Evolutionary conservation across 2,888 invertebrate species (phyloP).

Genomic region (Tholera decimalis): DNA sequence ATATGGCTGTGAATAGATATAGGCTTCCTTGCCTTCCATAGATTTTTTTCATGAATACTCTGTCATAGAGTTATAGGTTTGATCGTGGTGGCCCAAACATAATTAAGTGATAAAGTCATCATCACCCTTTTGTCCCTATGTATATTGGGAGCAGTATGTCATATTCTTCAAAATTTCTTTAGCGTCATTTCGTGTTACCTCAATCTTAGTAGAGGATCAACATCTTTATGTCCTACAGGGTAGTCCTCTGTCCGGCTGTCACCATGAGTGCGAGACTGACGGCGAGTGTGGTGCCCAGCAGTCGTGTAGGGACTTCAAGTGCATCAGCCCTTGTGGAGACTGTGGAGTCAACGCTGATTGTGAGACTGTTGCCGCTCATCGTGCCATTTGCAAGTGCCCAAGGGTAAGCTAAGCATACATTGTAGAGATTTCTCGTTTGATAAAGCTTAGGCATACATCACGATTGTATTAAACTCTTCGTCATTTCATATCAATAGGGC

Average conservation of each 20-base stretch:
- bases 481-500: conserved; percentile 84
- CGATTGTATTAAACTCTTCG: no score
- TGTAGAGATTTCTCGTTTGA: background rate
- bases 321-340: conserved; percentile 94
- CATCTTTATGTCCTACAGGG: conserved; percentile 86
- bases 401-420: conserved; percentile 90
- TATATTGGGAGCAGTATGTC: no score
- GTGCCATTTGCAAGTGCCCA: conserved; percentile 95
- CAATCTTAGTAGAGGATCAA: no score
- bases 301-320: conserved; percentile 94
- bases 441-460: background rate
- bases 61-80: background rate
- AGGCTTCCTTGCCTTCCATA: no score
- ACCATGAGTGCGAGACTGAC: conserved; percentile 96
- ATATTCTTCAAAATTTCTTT: background rate
- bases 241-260: conserved; percentile 94
- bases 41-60: background rate
- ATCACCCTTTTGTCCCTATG: background rate
- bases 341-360: conserved; percentile 96
- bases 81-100: background rate
- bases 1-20: no score
- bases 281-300: conserved; percentile 93
- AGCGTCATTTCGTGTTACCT: no score
- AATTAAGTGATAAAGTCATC: background rate
- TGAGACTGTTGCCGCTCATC: conserved; percentile 94